Evolutionary conservation across 2,113 vertebrate genomes (phyloP), one percentile per base, ranked within the genome.

Genomic region (Ascaphus truei): DNA sequence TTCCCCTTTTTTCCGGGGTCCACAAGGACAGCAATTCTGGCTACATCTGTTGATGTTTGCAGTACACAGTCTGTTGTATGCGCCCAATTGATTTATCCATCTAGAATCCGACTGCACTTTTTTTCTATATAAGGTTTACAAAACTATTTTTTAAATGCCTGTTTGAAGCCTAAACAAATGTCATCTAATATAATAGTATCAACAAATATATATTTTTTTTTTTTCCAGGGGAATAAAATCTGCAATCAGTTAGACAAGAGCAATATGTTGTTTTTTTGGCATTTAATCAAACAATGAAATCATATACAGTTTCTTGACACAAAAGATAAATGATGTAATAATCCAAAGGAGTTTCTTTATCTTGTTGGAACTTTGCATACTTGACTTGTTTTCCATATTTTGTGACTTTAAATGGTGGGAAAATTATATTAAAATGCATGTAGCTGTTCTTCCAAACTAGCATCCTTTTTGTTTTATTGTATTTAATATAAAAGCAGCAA

Each of bases 401-500:
- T 88, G 82, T 88, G 82, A 89, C 86, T 88, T 89, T 87, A 89
- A 91, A 89, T 89, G 88, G 88, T 90, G 88, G 85, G 86, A 90
- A 89, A 90, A 92, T 89, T 81, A 91, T 89, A 91, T 93, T 95
- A 92, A 94, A 96, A 93, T 92, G 92, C 90, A 96, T 92, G 87
- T 95, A 92, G 86, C 94, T 89, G 88, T 92, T 93, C 85, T 88
- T 91, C 91, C 91, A 86, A 89, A 91, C 89, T 90, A 89, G 90
- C 90, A 90, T 93, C 89, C 91, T 93, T 95, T 90, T 91, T 88
- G 82, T 95, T 95, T 96, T 97, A 98, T 96, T 98, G 93, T 94
- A 89, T 88, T 84, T 88, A 90, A 95, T 95, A 97, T 94, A 94
- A 97, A 96, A 91, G 90, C 85, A 82, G 94, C 93, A 98, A 96